Percentiles rank a stretch among this genome's conserved stretches.
These are phyloP conservation scores for Mechanitis messenoides DNA, from an alignment of 2,888 invertebrate species.

Conservation along the genomic window DNA sequence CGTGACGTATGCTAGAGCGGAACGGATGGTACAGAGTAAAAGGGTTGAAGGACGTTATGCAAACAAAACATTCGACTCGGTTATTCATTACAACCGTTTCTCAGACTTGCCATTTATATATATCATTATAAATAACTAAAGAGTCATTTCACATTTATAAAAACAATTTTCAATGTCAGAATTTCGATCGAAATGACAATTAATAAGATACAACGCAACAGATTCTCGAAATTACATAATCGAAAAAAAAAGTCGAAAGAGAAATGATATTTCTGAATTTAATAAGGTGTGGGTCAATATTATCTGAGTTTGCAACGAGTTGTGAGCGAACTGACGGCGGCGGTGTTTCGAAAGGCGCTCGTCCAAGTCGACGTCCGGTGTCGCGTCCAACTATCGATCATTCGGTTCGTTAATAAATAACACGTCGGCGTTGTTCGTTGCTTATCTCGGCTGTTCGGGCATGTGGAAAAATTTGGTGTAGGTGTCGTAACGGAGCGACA, in stretches of 20 bases:
- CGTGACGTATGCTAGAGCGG: slow-evolving; percentile 70
- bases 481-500: slow-evolving; percentile 74
- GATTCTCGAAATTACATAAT: not conserved
- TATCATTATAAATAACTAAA: slow-evolving; percentile 14
- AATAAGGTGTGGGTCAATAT: slow-evolving; percentile 50
- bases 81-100: slow-evolving; percentile 53
- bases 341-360: slow-evolving; percentile 71
- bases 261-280: slow-evolving; percentile 44
- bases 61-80: slow-evolving; percentile 68
- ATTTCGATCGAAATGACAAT: not conserved
- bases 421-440: slow-evolving; percentile 71
- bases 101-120: slow-evolving; percentile 36
- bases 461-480: slow-evolving; percentile 77
- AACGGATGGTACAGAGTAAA: slow-evolving; percentile 63
- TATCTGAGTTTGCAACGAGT: slow-evolving; percentile 47
- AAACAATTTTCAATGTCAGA: not conserved
- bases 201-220: not conserved
- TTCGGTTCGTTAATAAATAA: slow-evolving; percentile 78
- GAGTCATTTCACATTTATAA: not conserved
- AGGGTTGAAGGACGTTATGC: slow-evolving; percentile 66
- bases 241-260: slow-evolving; percentile 25
- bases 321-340: slow-evolving; percentile 43
- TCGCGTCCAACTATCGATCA: slow-evolving; percentile 76
- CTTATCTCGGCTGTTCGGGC: slow-evolving; percentile 73
- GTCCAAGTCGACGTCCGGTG: slow-evolving; percentile 68